Percentiles rank a stretch among this genome's conserved stretches.
Conservation (phyloP, 2,888 invertebrate genomes). For the Thysanoteuthis rhombus region DNA sequence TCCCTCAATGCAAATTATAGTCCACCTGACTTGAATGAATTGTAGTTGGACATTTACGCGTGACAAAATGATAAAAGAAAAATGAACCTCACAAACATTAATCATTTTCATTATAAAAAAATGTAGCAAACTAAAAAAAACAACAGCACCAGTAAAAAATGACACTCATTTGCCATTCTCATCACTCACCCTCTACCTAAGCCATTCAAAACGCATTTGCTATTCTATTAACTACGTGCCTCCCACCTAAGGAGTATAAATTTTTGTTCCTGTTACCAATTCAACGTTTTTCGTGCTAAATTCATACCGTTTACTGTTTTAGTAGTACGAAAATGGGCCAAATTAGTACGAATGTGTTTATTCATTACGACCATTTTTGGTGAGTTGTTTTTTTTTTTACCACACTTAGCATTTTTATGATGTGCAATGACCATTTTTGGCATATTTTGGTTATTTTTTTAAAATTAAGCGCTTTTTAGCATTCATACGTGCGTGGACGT, state of each 20-base stretch:
- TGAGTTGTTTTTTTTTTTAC: too few relatives aligned
- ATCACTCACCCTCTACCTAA: neutral
- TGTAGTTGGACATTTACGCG: neutral
- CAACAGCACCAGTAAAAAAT: neutral
- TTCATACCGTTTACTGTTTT: too few relatives aligned
- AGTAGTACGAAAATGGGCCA: too few relatives aligned
- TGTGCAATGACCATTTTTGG: too few relatives aligned
- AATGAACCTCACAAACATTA: neutral
- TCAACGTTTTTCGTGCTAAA: too few relatives aligned
- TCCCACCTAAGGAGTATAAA: neutral
- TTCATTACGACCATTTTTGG: too few relatives aligned
- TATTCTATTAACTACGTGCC: neutral
- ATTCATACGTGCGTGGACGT: too few relatives aligned
- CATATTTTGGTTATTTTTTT: too few relatives aligned
- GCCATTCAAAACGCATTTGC: neutral
- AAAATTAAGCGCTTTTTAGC: too few relatives aligned
- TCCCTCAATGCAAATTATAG: neutral
- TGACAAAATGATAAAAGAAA: neutral
- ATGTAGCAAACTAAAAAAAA: neutral
- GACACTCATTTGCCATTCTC: neutral
- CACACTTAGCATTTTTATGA: too few relatives aligned
- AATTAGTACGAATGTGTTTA: too few relatives aligned
- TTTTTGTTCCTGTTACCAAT: too few relatives aligned
- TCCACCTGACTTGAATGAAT: neutral
- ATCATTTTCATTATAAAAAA: neutral